Conservation (phyloP, 2,797 vertebrate species). For the Eremophila alpestris region DNA sequence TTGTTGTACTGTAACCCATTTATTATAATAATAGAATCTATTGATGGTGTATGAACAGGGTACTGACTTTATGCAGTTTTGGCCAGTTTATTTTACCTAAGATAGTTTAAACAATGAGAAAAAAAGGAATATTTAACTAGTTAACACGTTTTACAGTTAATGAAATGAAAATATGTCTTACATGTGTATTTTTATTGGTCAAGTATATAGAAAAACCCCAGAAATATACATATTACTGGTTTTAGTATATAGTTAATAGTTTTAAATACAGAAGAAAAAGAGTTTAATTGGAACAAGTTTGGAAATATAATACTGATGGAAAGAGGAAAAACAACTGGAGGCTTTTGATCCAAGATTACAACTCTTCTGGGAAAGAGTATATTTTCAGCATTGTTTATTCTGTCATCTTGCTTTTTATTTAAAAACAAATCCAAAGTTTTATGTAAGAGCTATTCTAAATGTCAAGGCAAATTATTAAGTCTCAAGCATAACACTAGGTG, state of each 20-base stretch:
- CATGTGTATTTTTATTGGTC: neutral
- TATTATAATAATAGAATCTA: neutral
- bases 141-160: neutral
- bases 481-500: neutral
- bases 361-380: neutral
- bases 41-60: neutral
- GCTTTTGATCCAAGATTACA: neutral
- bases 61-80: neutral
- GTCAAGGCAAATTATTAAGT: neutral
- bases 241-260: neutral
- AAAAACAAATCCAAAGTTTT: constrained; percentile 5
- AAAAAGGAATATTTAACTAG: neutral
- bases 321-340: neutral
- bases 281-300: neutral
- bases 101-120: neutral
- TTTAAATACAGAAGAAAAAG: neutral
- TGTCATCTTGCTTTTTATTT: neutral
- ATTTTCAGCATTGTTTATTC: constrained; percentile 17
- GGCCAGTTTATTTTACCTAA: neutral
- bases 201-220: neutral
- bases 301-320: neutral
- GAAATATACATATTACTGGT: neutral
- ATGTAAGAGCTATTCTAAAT: constrained; percentile 18
- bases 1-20: neutral
- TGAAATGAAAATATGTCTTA: neutral